These are phyloP conservation scores for Listronotus bonariensis DNA, from an alignment of 1,140 invertebrate species.

Conservation along the genomic window DNA sequence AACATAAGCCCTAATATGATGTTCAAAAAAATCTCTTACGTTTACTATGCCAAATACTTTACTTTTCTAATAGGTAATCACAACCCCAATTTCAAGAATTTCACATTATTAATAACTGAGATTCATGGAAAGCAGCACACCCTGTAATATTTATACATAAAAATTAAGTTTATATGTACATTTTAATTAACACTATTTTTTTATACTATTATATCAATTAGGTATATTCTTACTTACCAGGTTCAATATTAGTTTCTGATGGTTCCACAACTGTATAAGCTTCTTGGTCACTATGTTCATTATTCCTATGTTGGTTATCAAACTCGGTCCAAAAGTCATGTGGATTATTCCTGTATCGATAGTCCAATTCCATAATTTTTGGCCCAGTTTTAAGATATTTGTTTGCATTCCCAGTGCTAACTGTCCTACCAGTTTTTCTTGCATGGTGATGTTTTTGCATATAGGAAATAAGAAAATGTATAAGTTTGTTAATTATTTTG, in stretches of 20 bases:
- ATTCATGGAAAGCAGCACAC: no score
- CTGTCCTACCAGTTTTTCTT: slow-evolving; percentile 27
- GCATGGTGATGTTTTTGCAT: slow-evolving; percentile 41
- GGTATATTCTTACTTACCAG: slow-evolving; percentile 11
- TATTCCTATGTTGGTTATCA: slow-evolving; percentile 10
- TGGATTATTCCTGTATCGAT: slow-evolving; percentile 27
- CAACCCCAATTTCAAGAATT: no score
- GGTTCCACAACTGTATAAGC: slow-evolving; percentile 34
- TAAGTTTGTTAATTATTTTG: slow-evolving; percentile 41
- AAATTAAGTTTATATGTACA: no score
- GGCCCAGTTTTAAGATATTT: slow-evolving; percentile 34
- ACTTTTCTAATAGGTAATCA: no score
- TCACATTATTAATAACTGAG: no score
- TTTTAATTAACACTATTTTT: no score
- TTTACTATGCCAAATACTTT: no score
- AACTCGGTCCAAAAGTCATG: slow-evolving; percentile 36
- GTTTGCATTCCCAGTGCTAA: slow-evolving; percentile 15
- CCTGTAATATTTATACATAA: no score
- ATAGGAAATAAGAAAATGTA: slow-evolving; percentile 42
- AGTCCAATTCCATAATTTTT: slow-evolving; percentile 38
- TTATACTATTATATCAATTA: no score
- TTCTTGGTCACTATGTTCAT: slow-evolving; percentile 10
- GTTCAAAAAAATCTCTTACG: no score
- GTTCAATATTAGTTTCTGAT: slow-evolving; percentile 7
- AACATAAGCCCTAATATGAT: no score